phyloP scores from a whole-genome alignment of 53 echinoderm and acorn worm species.

The Apostichopus leukothele region DNA sequence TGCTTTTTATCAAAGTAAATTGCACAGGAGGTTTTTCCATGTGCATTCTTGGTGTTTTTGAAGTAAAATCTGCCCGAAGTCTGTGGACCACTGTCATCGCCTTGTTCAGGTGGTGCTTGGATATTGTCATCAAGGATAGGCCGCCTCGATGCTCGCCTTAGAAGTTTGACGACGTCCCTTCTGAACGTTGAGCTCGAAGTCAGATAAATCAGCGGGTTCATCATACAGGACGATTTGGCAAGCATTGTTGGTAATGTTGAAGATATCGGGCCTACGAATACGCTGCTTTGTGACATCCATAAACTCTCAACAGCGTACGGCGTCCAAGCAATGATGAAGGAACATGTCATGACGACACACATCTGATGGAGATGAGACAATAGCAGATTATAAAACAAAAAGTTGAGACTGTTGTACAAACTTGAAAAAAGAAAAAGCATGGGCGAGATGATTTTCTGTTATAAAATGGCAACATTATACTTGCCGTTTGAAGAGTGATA shows the following conservation, averaged over 20 bases:
- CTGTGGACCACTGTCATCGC: neutral
- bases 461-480: too few relatives aligned
- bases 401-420: too few relatives aligned
- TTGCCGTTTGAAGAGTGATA: too few relatives aligned
- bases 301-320: conserved; percentile 67
- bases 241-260: conserved; percentile 72
- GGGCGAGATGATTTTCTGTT: too few relatives aligned
- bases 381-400: too few relatives aligned
- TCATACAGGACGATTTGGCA: conserved; percentile 79
- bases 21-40: conserved; percentile 48
- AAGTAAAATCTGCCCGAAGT: conserved; percentile 11
- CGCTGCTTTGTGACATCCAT: conserved; percentile 27
- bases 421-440: too few relatives aligned
- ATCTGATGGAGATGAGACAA: conserved; percentile 46
- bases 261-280: conserved; percentile 15
- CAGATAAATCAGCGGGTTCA: conserved; percentile 71
- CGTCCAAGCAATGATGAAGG: conserved; percentile 72
- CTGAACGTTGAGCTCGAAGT: conserved; percentile 66
- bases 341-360: conserved; percentile 68
- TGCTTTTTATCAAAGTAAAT: conserved; percentile 72
- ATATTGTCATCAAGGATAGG: neutral
- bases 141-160: neutral
- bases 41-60: conserved; percentile 4
- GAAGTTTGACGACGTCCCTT: conserved; percentile 50
- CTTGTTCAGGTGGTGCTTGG: neutral